phyloP scores from a whole-genome alignment of 1,140 invertebrate genomes.

The Drosophila baimaii region DNA sequence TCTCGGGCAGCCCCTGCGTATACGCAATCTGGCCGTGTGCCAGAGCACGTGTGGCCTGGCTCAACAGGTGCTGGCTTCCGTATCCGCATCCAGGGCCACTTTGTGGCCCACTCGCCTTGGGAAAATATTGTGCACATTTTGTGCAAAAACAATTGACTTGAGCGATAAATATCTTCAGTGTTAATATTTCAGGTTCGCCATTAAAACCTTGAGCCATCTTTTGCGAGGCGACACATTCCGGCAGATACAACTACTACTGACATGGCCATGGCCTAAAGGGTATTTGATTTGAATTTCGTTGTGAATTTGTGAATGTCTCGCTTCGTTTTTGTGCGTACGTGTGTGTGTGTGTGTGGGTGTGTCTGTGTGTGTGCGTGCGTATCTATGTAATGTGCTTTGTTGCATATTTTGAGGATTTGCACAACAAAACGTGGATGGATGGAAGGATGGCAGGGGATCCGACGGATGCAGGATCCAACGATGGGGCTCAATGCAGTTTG shows the following conservation, averaged over 20 bases:
- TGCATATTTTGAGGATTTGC: conserved; percentile 82
- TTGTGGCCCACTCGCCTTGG: conserved; percentile 46
- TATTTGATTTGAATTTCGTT: conserved; percentile 71
- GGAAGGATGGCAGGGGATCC: conserved; percentile 3
- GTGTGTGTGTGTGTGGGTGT: neutral
- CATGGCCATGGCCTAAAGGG: conserved; percentile 6
- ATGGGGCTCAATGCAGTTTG: conserved; percentile 34
- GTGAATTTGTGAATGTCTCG: conserved; percentile 64
- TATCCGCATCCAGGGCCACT: conserved; percentile 49
- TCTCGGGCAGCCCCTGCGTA: conserved; percentile 58
- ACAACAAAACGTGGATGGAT: conserved; percentile 61
- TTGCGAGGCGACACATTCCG: neutral
- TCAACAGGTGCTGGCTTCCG: conserved; percentile 57
- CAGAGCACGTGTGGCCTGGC: neutral
- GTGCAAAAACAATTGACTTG: conserved; percentile 34
- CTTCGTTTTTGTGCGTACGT: conserved; percentile 7
- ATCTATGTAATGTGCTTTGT: conserved; percentile 73
- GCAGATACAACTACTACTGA: neutral
- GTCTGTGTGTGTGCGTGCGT: conserved; percentile 19
- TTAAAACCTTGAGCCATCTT: conserved; percentile 30
- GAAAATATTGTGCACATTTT: conserved; percentile 5
- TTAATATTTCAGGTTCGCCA: conserved; percentile 15
- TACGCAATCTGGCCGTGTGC: conserved; percentile 48
- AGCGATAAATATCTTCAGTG: conserved; percentile 27
- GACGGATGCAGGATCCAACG: conserved; percentile 22